Evolutionary conservation across 30 jellyfish, hydroid and myxozoan species (phyloP).

Genomic region (Chrysaora quinquecirrha): DNA sequence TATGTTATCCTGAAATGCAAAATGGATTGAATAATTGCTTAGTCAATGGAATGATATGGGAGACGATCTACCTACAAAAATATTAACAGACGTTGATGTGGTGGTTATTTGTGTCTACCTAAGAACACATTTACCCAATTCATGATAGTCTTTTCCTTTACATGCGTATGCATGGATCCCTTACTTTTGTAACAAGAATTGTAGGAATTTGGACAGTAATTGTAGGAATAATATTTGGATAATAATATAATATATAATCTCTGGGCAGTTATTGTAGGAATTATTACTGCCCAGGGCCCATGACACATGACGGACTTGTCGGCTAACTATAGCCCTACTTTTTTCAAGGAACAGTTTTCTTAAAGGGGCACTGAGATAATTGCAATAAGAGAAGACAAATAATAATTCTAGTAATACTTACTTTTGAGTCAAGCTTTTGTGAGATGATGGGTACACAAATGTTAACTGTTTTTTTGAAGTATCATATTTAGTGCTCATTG

Average conservation of each 20-base stretch:
- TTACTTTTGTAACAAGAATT: no score
- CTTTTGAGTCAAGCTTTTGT: neutral
- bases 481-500: neutral
- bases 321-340: neutral
- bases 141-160: no score
- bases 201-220: neutral
- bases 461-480: neutral
- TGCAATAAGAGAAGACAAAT: no score
- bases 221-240: no score
- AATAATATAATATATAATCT: no score
- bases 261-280: no score
- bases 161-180: neutral
- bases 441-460: constrained; percentile 4
- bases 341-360: neutral
- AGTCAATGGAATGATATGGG: neutral
- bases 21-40: neutral
- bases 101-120: neutral
- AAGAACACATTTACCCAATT: neutral
- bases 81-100: neutral
- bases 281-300: neutral
- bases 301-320: neutral
- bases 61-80: neutral
- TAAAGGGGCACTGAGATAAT: neutral
- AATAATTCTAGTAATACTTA: neutral
- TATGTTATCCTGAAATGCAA: constrained; percentile 13